Evolutionary conservation across 2,113 vertebrate species (phyloP).

Genomic region (Apodemus sylvaticus): DNA sequence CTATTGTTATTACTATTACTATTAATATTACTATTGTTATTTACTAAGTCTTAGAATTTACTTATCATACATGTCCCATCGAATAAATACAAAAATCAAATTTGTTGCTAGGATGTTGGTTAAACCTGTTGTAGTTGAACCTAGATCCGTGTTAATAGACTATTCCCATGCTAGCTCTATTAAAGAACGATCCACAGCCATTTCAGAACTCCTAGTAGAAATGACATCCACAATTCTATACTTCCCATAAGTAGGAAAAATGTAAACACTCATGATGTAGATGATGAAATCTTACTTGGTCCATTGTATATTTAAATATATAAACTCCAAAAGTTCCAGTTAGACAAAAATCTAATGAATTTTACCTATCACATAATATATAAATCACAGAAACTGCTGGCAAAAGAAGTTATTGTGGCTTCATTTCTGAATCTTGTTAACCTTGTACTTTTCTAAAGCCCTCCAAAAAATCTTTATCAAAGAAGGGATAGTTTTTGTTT

Average conservation of each 20-base stretch:
- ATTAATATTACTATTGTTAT: background rate
- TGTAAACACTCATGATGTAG: background rate
- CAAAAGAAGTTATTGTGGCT: background rate
- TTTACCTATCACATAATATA: background rate
- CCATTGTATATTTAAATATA: background rate
- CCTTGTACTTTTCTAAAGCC: background rate
- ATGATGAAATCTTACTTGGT: background rate
- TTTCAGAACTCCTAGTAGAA: background rate
- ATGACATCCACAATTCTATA: no score
- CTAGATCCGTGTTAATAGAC: background rate
- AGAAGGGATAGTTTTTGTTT: conserved; percentile 6
- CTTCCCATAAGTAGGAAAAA: background rate
- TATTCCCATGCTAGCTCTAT: background rate
- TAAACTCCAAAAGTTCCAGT: conserved; percentile 10
- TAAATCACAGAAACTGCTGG: background rate
- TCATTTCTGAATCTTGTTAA: conserved; percentile 34
- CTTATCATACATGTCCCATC: background rate
- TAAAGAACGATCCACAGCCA: background rate
- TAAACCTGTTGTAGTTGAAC: background rate
- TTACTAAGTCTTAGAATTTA: background rate
- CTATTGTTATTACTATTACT: background rate
- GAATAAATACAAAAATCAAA: background rate
- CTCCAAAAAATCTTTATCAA: background rate
- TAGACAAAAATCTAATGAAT: conserved; percentile 27
- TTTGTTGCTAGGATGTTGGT: background rate